Conservation (phyloP, 2,113 vertebrate genomes). For the Mesembrinibis cayennensis region DNA sequence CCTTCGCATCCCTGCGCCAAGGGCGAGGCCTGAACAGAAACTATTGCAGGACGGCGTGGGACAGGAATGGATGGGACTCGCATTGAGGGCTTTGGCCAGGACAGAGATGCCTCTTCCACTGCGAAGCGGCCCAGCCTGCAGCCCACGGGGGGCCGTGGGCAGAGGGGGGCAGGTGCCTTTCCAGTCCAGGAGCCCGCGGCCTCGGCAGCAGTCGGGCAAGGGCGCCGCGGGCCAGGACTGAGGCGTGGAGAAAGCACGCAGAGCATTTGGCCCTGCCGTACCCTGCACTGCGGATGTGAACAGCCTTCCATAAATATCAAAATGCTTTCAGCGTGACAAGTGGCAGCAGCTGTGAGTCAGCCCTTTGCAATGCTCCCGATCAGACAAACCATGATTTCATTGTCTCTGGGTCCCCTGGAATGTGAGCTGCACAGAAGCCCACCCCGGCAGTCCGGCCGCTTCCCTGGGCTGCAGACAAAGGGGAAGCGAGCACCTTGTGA, state of each 20-base stretch:
- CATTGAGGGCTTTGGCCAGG: neutral
- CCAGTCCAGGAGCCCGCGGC: neutral
- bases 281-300: neutral
- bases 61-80: fast-evolving
- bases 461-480: neutral
- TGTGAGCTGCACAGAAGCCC: neutral
- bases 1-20: neutral
- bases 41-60: fast-evolving
- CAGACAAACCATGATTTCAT: neutral
- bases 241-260: neutral
- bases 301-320: neutral
- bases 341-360: conserved; percentile 22
- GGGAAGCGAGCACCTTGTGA: neutral
- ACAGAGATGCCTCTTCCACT: neutral
- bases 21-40: neutral
- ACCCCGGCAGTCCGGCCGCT: fast-evolving
- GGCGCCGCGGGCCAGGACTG: neutral
- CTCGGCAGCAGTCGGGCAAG: neutral
- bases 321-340: neutral
- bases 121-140: neutral
- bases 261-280: neutral
- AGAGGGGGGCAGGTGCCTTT: neutral
- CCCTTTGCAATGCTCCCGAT: neutral
- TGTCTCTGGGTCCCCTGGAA: neutral
- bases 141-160: fast-evolving